A percentile compares a stretch with the other conserved stretches of the same genome.
Evolutionary conservation across 2,888 invertebrate species (phyloP).

Genomic region (Lepetodrilus schrolli): DNA sequence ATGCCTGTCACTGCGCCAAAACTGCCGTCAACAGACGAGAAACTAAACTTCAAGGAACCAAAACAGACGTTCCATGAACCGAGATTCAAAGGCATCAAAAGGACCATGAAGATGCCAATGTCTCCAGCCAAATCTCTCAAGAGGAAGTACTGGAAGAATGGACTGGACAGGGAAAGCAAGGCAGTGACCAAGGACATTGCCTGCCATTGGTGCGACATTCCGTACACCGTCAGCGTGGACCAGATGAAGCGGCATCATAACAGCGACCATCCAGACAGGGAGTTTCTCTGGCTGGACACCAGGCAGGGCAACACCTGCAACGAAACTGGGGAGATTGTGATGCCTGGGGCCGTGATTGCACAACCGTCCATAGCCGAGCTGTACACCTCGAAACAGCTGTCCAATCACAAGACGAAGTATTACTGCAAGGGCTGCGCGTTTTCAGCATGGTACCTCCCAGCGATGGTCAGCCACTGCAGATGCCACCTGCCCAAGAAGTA

Average conservation of each 20-base stretch:
- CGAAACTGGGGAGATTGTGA: constrained; percentile 11
- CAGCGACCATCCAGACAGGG: constrained; percentile 15
- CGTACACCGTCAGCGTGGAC: constrained; percentile 2
- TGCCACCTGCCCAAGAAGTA: constrained; percentile 19
- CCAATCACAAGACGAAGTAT: background rate
- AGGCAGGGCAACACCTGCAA: constrained; percentile 1
- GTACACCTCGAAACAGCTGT: background rate
- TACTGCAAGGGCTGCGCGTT: constrained; percentile 26
- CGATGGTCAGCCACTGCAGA: constrained; percentile 24
- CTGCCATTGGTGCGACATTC: constrained; percentile 15
- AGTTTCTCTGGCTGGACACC: constrained; percentile 28
- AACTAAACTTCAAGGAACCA: background rate
- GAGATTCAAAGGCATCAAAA: constrained; percentile 2
- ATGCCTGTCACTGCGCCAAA: constrained; percentile 27
- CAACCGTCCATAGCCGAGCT: background rate
- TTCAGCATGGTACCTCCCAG: constrained; percentile 25
- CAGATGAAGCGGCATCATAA: constrained; percentile 20
- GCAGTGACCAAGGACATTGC: constrained; percentile 8
- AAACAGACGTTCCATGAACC: background rate
- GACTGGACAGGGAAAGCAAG: constrained; percentile 1
- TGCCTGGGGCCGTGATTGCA: background rate
- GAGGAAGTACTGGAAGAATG: background rate
- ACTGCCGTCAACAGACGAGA: background rate
- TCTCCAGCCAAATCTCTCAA: constrained; percentile 13
- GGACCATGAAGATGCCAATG: constrained; percentile 12